Conservation (phyloP, 2,888 invertebrate genomes). For the Synanthedon tipuliformis region DNA sequence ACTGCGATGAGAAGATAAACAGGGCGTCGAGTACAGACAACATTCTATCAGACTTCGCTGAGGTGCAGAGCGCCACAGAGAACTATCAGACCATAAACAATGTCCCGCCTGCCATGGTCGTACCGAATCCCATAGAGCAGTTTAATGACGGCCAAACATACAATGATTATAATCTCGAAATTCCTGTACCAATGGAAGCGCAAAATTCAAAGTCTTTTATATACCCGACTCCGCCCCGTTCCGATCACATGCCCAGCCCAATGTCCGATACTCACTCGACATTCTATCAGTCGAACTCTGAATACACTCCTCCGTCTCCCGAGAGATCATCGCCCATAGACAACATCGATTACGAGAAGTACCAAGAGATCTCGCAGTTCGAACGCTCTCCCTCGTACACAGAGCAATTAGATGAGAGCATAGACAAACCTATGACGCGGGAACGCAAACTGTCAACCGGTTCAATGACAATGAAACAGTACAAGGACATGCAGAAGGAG, state of each 20-base stretch:
- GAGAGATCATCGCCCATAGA: constrained; percentile 33
- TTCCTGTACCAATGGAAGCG: background rate
- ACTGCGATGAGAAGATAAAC: constrained; percentile 9
- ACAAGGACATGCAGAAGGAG: constrained; percentile 51
- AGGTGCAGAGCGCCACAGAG: constrained; percentile 7
- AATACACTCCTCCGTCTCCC: constrained; percentile 32
- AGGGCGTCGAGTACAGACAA: constrained; percentile 7
- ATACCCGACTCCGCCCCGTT: constrained; percentile 39
- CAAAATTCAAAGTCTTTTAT: background rate
- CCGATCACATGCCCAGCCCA: constrained; percentile 39
- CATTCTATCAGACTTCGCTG: constrained; percentile 16
- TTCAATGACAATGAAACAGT: constrained; percentile 38
- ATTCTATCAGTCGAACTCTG: constrained; percentile 28
- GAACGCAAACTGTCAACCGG: constrained; percentile 19
- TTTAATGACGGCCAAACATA: constrained; percentile 10
- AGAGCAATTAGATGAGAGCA: constrained; percentile 5
- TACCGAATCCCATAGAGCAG: constrained; percentile 20
- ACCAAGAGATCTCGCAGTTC: constrained; percentile 30
- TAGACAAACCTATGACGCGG: constrained; percentile 14
- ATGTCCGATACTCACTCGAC: constrained; percentile 30
- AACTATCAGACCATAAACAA: background rate
- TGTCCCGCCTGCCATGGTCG: background rate
- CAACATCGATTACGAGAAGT: constrained; percentile 42
- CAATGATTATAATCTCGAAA: background rate
- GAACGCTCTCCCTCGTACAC: constrained; percentile 16